A percentile compares a stretch with the other conserved stretches of the same genome.
These are phyloP conservation scores for Scarus forsteni DNA, from an alignment of 2,797 vertebrate species.

Conservation along the genomic window DNA sequence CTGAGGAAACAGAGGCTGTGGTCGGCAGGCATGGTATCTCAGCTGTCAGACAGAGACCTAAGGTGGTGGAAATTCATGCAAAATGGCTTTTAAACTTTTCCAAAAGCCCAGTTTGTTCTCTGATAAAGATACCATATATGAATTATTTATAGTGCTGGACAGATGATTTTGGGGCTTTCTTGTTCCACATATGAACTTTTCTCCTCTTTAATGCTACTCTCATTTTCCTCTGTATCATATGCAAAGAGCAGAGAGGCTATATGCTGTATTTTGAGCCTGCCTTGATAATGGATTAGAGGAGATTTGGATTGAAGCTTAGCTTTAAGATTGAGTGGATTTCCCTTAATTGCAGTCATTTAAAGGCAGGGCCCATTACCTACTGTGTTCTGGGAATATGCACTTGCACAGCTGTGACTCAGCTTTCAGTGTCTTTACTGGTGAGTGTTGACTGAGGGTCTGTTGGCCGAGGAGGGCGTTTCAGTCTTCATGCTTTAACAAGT, in stretches of 20 bases:
- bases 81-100: constrained; percentile 36
- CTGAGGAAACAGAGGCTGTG: constrained; percentile 5
- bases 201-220: constrained; percentile 15
- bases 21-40: constrained; percentile 18
- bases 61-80: constrained; percentile 52
- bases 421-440: constrained; percentile 18
- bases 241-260: constrained; percentile 33
- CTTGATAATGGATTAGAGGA: constrained; percentile 56
- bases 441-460: constrained; percentile 57
- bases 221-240: constrained; percentile 38
- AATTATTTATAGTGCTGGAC: not conserved
- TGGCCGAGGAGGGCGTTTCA: constrained; percentile 59
- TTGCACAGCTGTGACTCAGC: constrained; percentile 56
- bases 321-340: constrained; percentile 37
- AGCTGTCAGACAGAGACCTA: constrained; percentile 45
- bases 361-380: constrained; percentile 20
- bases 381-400: constrained; percentile 21
- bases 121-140: not conserved
- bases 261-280: constrained; percentile 49
- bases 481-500: constrained; percentile 61
- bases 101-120: constrained; percentile 18
- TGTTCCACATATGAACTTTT: constrained; percentile 19
- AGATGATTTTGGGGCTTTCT: constrained; percentile 14
- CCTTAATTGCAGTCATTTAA: constrained; percentile 31
- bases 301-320: constrained; percentile 42